phyloP scores from a whole-genome alignment of 1,140 invertebrate genomes.

The Steinernema khuongi region DNA sequence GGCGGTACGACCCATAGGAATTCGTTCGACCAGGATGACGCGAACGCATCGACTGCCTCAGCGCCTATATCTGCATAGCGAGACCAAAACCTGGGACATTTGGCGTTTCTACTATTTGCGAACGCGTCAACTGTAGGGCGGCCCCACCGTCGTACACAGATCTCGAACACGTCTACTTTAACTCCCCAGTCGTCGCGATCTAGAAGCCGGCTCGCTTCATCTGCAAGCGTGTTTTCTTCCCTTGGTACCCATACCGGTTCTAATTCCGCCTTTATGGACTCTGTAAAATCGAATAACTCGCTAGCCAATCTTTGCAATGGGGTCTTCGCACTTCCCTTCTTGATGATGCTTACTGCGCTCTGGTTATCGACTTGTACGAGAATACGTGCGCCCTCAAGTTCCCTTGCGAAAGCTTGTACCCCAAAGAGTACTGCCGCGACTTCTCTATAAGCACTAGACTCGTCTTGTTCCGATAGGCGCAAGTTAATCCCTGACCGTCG shows the following conservation, averaged over 20 bases:
- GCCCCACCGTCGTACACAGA: not conserved
- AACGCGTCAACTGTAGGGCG: not conserved
- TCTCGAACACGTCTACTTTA: not conserved
- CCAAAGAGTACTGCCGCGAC: not conserved
- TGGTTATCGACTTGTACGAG: not conserved
- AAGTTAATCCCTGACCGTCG: not conserved
- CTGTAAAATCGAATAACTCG: not conserved
- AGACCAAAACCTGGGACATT: not conserved
- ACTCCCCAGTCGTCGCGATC: not conserved
- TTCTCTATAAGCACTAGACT: not conserved
- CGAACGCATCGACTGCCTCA: not conserved
- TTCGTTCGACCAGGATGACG: not conserved
- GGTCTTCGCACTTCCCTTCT: not conserved
- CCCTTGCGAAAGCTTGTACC: not conserved
- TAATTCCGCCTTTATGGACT: not conserved
- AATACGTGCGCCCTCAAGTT: not conserved
- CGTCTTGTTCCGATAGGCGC: not conserved
- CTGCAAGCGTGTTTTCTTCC: not conserved
- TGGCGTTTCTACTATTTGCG: not conserved
- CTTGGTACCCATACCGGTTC: not conserved
- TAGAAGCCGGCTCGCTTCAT: not conserved
- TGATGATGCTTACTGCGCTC: not conserved
- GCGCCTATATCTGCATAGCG: not conserved
- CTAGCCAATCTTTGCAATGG: not conserved
- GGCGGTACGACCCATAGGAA: not conserved